Evolutionary conservation across 2,888 invertebrate genomes (phyloP).

Genomic region (Perithous albicinctus): DNA sequence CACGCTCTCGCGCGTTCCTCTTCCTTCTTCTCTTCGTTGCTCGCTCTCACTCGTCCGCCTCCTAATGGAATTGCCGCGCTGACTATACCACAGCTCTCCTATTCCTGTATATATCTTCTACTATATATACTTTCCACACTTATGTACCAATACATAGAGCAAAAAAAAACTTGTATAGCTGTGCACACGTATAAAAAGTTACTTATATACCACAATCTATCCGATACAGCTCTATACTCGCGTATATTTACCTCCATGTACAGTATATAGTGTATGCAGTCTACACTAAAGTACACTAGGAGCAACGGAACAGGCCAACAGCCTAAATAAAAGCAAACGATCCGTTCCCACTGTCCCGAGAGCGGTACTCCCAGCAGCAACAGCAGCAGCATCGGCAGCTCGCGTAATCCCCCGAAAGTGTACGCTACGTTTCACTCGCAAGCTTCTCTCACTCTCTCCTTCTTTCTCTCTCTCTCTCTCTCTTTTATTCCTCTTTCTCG

Average conservation of each 20-base stretch:
- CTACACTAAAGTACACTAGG: constrained; percentile 14
- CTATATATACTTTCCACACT: constrained; percentile 40
- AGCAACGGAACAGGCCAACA: constrained; percentile 68
- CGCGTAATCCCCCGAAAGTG: constrained; percentile 60
- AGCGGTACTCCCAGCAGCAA: constrained; percentile 44
- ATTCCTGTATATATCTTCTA: constrained; percentile 19
- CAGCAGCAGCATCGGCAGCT: constrained; percentile 27
- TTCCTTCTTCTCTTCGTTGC: constrained; percentile 35
- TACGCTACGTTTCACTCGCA: constrained; percentile 62
- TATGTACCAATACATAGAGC: background rate
- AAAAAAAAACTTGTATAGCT: background rate
- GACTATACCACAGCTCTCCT: constrained; percentile 53
- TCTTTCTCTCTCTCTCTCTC: constrained; percentile 14
- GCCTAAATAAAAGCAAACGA: constrained; percentile 79
- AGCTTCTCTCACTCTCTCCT: background rate
- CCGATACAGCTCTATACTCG: constrained; percentile 3
- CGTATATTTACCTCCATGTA: constrained; percentile 18
- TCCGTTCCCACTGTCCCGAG: constrained; percentile 69
- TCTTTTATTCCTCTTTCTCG: constrained; percentile 35
- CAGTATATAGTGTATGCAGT: constrained; percentile 35
- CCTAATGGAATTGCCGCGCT: constrained; percentile 81
- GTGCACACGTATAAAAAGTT: constrained; percentile 17
- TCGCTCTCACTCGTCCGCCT: constrained; percentile 71
- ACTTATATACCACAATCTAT: background rate
- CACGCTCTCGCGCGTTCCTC: constrained; percentile 2